Evolutionary conservation across 2,797 vertebrate species (phyloP), one percentile per base, ranked within the genome.

Genomic region (Nasua narica): DNA sequence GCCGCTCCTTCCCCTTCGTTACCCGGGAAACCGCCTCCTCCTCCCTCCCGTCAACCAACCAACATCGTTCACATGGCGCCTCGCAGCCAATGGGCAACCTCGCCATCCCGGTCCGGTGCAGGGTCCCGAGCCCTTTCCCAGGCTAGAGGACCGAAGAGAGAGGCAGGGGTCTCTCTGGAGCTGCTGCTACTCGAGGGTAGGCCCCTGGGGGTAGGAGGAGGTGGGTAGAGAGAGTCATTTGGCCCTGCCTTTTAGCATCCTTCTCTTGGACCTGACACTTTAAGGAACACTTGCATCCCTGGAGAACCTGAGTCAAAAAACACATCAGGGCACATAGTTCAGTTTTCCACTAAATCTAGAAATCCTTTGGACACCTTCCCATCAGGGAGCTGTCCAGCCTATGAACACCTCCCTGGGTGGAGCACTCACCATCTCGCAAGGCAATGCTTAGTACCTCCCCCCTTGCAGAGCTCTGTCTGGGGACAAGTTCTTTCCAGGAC

Each of bases 11-110:
- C 43, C 98, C 98, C 97, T 96, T 95, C 76, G 98, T 98, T 98
- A 79, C 98, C 98, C 89, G 2, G 98, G 98, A 98, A 98, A 98
- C 98, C 58, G 56, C 97, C 95, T 94, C 98, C 98, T 98, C 97
- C 98, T 98, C 95, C 93, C 70, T 91, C 91, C 96, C 77, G 3
- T 81, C 89, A 87, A 91, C 98, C 98, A 98, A 97, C 97, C 98
- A 89, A 72, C 58, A 90, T 21, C 6, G 85, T 95, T 98, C 98
- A 98, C 98, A 98, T 98, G 98, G 96, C 77, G 62, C 50, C 12
- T 48, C 16, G 1, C 27, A 82, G 60, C 98, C 98, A 98, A 98
- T 98, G 92, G 95, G 19, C 70, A 81, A 29, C 46, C 78, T 91
- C 78, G 29, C 86, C 95, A 97, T 96, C 91, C 90, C 32, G 81